These are phyloP conservation scores for Isotomurus palustris DNA, from an alignment of 2,888 invertebrate species.

Conservation along the genomic window DNA sequence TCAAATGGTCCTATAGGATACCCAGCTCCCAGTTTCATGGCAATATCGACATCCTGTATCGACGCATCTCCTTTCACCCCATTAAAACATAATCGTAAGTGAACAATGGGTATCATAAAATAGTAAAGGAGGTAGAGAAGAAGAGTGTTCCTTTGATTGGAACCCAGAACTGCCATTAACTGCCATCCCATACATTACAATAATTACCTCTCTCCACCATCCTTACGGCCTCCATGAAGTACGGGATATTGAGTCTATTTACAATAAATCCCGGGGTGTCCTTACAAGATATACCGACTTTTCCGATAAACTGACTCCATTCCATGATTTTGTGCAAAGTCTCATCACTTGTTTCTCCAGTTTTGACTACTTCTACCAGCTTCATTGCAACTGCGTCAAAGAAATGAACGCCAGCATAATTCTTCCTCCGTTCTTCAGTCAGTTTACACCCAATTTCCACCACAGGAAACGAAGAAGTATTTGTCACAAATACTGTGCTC, in stretches of 20 bases:
- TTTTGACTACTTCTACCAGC: conserved; percentile 56
- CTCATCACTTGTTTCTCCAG: conserved; percentile 53
- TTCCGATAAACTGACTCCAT: conserved; percentile 55
- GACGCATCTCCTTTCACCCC: conserved; percentile 36
- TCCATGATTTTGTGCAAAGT: conserved; percentile 52
- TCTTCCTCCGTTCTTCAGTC: conserved; percentile 49
- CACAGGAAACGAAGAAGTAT: conserved; percentile 58
- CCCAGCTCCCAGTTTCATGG: conserved; percentile 58
- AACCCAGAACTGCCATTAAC: background rate
- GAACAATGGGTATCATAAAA: background rate
- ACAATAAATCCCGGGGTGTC: conserved; percentile 60
- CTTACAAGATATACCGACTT: conserved; percentile 55
- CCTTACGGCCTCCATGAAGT: conserved; percentile 55
- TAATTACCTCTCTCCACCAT: conserved; percentile 55
- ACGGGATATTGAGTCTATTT: conserved; percentile 57
- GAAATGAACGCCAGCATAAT: conserved; percentile 59
- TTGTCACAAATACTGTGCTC: conserved; percentile 55
- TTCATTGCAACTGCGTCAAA: conserved; percentile 60
- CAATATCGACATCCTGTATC: conserved; percentile 55
- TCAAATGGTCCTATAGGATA: conserved; percentile 60
- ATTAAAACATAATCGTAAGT: background rate
- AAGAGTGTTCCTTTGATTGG: too few relatives aligned
- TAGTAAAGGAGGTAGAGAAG: background rate
- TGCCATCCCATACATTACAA: too few relatives aligned
- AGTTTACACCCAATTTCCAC: conserved; percentile 54